These are phyloP conservation scores for Catharus ustulatus DNA, from an alignment of 2,797 vertebrate genomes.

Conservation along the genomic window DNA sequence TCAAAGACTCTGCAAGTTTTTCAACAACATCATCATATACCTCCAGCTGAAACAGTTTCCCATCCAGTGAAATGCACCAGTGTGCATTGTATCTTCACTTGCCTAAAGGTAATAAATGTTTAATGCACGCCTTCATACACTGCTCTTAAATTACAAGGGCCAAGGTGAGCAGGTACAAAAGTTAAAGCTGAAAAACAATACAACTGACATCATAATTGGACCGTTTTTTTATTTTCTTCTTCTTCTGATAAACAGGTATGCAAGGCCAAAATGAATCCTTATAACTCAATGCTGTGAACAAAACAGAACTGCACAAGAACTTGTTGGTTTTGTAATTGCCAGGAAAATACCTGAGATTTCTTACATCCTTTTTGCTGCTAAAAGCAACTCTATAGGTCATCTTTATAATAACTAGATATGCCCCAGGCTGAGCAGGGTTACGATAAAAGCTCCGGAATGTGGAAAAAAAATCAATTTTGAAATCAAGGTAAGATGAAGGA, in stretches of 20 bases:
- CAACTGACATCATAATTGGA: neutral
- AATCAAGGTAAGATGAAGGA: neutral
- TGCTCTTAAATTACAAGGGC: neutral
- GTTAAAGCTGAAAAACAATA: neutral
- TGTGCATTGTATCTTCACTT: neutral
- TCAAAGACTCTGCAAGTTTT: neutral
- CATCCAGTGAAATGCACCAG: neutral
- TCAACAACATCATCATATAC: neutral
- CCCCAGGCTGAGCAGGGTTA: neutral
- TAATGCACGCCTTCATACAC: neutral
- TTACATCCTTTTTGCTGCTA: neutral
- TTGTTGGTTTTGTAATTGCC: neutral
- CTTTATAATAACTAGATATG: neutral
- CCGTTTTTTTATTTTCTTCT: neutral
- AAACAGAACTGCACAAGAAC: neutral
- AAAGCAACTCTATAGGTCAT: neutral
- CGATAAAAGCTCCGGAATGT: neutral
- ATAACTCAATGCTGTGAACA: neutral
- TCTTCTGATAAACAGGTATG: neutral
- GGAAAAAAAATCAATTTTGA: neutral
- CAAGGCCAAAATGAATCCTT: neutral
- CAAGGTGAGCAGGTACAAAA: neutral
- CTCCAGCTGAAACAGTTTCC: neutral
- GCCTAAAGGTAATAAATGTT: neutral
- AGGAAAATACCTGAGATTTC: neutral